phyloP scores from a whole-genome alignment of 2,113 vertebrate genomes.

The Phaethornis superciliosus region DNA sequence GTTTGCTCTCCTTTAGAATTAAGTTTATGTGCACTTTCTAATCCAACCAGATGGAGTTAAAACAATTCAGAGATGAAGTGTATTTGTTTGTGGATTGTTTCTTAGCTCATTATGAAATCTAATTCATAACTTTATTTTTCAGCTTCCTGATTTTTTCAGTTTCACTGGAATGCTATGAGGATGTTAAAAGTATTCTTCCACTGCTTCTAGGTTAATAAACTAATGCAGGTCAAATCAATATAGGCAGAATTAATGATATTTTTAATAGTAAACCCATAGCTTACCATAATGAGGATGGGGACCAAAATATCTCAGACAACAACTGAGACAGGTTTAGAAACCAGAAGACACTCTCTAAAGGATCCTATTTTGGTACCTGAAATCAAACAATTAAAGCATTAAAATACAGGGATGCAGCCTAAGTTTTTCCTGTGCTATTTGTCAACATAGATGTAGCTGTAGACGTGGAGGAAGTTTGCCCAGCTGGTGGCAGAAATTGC shows the following conservation, averaged over 20 bases:
- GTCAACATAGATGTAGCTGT: background rate
- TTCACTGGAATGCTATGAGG: background rate
- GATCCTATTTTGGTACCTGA: background rate
- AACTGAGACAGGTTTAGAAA: background rate
- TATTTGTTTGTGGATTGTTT: background rate
- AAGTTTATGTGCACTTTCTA: background rate
- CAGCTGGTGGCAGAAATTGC: background rate
- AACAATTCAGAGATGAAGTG: background rate
- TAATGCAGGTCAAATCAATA: background rate
- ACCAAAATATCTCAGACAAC: background rate
- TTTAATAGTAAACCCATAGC: background rate
- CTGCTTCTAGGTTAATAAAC: background rate
- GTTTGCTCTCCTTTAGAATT: background rate
- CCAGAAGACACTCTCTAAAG: background rate
- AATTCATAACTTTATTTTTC: background rate
- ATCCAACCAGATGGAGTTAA: background rate
- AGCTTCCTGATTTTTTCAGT: background rate
- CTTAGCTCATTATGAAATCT: background rate
- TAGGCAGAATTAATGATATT: background rate
- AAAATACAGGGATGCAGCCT: background rate
- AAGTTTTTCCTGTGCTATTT: background rate
- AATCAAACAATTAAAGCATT: background rate
- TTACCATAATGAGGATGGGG: background rate
- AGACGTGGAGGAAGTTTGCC: background rate
- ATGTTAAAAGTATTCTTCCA: background rate